A percentile compares a stretch with the other conserved stretches of the same genome.
Conservation (phyloP, 2,113 vertebrate species). For the Eulacestoma nigropectus region DNA sequence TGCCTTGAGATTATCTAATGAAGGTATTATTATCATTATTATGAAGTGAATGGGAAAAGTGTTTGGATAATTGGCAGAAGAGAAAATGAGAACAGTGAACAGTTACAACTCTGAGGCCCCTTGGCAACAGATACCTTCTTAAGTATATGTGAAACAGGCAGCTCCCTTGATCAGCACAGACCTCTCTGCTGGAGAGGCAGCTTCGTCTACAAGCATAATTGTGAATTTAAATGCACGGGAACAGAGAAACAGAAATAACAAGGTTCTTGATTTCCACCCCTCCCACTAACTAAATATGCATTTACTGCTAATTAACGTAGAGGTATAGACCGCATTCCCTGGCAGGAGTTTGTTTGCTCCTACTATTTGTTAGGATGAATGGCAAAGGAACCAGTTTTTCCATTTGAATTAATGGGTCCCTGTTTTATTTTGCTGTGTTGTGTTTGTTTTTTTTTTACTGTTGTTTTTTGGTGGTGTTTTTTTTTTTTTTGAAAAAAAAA, state of each 20-base stretch:
- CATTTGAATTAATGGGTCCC: not conserved
- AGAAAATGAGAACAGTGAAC: slow-evolving; percentile 48
- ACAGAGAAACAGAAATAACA: not conserved
- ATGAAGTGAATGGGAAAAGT: slow-evolving; percentile 30
- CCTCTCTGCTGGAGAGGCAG: slow-evolving; percentile 27
- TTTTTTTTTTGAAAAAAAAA: too few species aligned
- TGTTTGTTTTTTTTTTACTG: too few species aligned
- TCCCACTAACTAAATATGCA: slow-evolving; percentile 22
- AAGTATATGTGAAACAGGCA: slow-evolving; percentile 34
- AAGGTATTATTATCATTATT: slow-evolving; percentile 51
- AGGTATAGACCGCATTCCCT: not conserved
- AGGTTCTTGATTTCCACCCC: slow-evolving; percentile 18
- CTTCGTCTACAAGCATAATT: not conserved
- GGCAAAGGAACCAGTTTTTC: not conserved
- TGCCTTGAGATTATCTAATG: slow-evolving; percentile 55
- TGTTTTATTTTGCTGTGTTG: not conserved
- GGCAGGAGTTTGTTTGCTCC: not conserved
- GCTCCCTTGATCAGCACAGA: slow-evolving; percentile 35
- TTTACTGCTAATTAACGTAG: slow-evolving; percentile 41
- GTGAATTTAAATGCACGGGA: slow-evolving; percentile 33
- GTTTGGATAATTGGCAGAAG: slow-evolving; percentile 46
- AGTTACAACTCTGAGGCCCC: slow-evolving; percentile 32
- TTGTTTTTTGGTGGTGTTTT: not conserved
- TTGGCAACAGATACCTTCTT: slow-evolving; percentile 50
- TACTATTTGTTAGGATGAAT: not conserved